A percentile compares a stretch with the other conserved stretches of the same genome.
Evolutionary conservation across 2,797 vertebrate genomes (phyloP).

Genomic region (Helostoma temminkii): DNA sequence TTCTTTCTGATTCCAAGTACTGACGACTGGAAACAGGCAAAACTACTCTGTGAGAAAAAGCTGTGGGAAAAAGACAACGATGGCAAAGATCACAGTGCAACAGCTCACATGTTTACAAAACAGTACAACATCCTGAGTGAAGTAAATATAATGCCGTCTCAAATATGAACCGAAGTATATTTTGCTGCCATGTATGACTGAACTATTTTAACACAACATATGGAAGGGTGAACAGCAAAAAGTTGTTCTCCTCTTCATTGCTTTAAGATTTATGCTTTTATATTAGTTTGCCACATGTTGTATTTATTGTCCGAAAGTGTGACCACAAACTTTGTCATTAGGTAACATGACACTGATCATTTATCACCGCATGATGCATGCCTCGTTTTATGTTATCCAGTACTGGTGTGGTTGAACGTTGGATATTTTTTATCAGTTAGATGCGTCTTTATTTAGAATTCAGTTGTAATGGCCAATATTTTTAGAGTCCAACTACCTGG

Average conservation of each 20-base stretch:
- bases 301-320: conserved; percentile 2
- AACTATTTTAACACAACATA: conserved; percentile 4
- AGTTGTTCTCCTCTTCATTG: conserved; percentile 1
- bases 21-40: conserved; percentile 9
- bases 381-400: conserved; percentile 34
- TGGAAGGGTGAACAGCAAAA: conserved; percentile 12
- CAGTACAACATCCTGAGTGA: background rate
- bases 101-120: background rate
- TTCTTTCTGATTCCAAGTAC: conserved; percentile 30
- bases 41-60: background rate
- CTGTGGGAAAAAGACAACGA: background rate
- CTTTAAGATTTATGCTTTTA: conserved; percentile 7
- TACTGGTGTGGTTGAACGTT: conserved; percentile 30
- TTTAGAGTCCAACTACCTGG: conserved; percentile 6
- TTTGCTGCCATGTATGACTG: background rate
- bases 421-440: conserved; percentile 6
- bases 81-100: conserved; percentile 25
- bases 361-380: conserved; percentile 67
- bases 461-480: background rate
- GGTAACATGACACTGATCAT: conserved; percentile 12
- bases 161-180: background rate
- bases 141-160: background rate
- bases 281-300: conserved; percentile 11
- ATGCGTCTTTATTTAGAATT: conserved; percentile 8
- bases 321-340: background rate